A percentile compares a stretch with the other conserved stretches of the same genome.
These are phyloP conservation scores for Zophobas morio DNA, from an alignment of 1,140 invertebrate genomes.

Conservation along the genomic window DNA sequence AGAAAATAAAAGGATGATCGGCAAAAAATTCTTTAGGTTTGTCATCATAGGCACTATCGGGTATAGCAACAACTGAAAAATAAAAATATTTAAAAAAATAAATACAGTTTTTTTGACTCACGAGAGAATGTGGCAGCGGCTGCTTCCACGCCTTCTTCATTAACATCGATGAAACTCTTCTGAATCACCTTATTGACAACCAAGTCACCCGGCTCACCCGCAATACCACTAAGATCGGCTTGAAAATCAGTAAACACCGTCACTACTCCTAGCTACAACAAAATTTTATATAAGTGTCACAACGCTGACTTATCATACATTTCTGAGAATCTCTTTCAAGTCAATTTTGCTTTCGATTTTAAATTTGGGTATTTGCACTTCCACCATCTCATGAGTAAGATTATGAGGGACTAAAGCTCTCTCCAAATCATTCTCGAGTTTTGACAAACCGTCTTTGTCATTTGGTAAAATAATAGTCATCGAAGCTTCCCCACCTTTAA, in stretches of 20 bases:
- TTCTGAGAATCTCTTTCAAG: slow-evolving; percentile 56
- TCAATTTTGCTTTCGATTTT: slow-evolving; percentile 61
- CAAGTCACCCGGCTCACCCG: slow-evolving; percentile 49
- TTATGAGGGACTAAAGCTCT: slow-evolving; percentile 53
- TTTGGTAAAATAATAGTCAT: slow-evolving; percentile 79
- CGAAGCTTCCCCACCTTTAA: slow-evolving; percentile 72
- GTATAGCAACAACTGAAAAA: background rate
- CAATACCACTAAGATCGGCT: slow-evolving; percentile 70
- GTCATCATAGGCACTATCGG: background rate
- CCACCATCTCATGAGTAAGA: slow-evolving; percentile 53
- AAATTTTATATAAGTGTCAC: slow-evolving; percentile 63
- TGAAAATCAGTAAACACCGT: slow-evolving; percentile 42
- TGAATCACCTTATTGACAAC: slow-evolving; percentile 68
- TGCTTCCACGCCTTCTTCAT: slow-evolving; percentile 80
- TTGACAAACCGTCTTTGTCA: slow-evolving; percentile 70
- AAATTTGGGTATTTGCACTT: slow-evolving; percentile 67
- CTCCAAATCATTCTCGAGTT: slow-evolving; percentile 59
- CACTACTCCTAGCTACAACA: slow-evolving; percentile 65
- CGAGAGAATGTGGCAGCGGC: slow-evolving; percentile 74
- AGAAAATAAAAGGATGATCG: background rate
- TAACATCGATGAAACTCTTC: slow-evolving; percentile 78
- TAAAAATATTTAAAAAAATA: no score
- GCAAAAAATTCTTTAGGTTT: background rate
- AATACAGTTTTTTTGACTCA: background rate
- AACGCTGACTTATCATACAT: slow-evolving; percentile 60